Percentiles rank a stretch among this genome's conserved stretches.
phyloP scores from a whole-genome alignment of 2,888 invertebrate genomes.

The Yponomeuta sedellus region DNA sequence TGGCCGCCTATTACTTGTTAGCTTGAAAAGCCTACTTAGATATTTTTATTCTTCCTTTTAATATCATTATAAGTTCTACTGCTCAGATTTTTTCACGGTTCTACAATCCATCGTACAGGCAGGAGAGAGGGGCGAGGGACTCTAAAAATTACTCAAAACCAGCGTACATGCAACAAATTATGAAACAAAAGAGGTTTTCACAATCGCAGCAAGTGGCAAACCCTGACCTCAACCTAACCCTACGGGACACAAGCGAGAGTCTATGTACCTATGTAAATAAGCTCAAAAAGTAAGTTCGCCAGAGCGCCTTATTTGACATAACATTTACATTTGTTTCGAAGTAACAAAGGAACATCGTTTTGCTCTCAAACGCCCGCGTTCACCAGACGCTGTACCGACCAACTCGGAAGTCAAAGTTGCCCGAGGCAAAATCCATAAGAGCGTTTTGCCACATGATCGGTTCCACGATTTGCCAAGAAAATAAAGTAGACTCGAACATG shows the following conservation, averaged over 20 bases:
- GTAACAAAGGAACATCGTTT: slow-evolving; percentile 62
- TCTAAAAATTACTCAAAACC: too few relatives aligned
- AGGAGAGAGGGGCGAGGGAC: too few relatives aligned
- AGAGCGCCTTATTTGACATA: slow-evolving; percentile 1
- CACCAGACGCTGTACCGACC: slow-evolving; percentile 35
- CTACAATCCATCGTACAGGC: too few relatives aligned
- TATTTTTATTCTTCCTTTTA: too few relatives aligned
- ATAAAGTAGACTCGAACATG: slow-evolving; percentile 58
- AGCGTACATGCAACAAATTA: too few relatives aligned
- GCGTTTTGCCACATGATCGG: slow-evolving; percentile 74
- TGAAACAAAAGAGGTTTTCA: not conserved
- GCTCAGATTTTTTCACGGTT: too few relatives aligned
- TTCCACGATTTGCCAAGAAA: slow-evolving; percentile 72
- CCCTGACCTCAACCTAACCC: too few relatives aligned
- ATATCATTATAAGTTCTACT: too few relatives aligned
- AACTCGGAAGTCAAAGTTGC: slow-evolving; percentile 69
- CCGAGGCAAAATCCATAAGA: slow-evolving; percentile 70
- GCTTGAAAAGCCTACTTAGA: too few relatives aligned
- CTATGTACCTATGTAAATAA: slow-evolving; percentile 8
- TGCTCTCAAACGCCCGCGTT: slow-evolving; percentile 58
- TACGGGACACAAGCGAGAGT: too few relatives aligned
- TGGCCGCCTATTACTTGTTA: too few relatives aligned
- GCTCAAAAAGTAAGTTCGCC: not conserved
- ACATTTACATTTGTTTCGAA: slow-evolving; percentile 51
- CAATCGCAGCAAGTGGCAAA: not conserved